Percentiles rank a stretch among this genome's conserved stretches.
Evolutionary conservation across 2,797 vertebrate genomes (phyloP).

Genomic region (Pogoniulus pusillus): DNA sequence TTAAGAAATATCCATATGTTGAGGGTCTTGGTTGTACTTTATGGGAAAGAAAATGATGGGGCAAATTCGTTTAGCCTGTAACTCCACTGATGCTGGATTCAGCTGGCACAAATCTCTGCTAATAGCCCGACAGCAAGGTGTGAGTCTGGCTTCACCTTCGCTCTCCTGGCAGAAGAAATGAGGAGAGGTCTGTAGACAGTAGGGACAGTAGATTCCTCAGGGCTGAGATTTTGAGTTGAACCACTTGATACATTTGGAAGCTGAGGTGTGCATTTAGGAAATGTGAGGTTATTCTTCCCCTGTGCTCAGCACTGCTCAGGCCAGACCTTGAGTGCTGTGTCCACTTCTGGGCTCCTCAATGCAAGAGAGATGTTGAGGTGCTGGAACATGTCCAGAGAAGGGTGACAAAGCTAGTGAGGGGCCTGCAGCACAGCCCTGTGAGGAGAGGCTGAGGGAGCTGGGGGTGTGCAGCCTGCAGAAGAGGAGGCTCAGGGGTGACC

Average conservation of each 20-base stretch:
- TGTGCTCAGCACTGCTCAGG: too few relatives aligned
- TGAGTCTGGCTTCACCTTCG: background rate
- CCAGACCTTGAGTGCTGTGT: too few relatives aligned
- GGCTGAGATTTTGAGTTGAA: background rate
- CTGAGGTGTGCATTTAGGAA: background rate
- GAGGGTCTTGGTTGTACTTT: background rate
- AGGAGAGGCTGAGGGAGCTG: too few relatives aligned
- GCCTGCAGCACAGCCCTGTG: too few relatives aligned
- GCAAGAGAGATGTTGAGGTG: too few relatives aligned
- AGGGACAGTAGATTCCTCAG: background rate
- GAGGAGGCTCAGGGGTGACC: too few relatives aligned
- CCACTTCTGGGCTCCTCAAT: too few relatives aligned
- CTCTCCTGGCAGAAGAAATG: background rate
- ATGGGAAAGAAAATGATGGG: constrained; percentile 5
- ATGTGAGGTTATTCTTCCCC: too few relatives aligned
- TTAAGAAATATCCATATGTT: constrained; percentile 57
- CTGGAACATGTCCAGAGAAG: too few relatives aligned
- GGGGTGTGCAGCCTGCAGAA: too few relatives aligned
- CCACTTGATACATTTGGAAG: background rate
- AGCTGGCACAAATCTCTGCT: background rate
- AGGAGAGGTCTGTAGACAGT: background rate
- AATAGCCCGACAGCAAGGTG: background rate
- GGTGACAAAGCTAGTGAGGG: too few relatives aligned
- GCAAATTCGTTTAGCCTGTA: background rate
- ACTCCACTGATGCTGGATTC: background rate